Percentiles rank a stretch among this genome's conserved stretches.
phyloP scores from a whole-genome alignment of 2,113 vertebrate genomes.

The Percina caprodes region DNA sequence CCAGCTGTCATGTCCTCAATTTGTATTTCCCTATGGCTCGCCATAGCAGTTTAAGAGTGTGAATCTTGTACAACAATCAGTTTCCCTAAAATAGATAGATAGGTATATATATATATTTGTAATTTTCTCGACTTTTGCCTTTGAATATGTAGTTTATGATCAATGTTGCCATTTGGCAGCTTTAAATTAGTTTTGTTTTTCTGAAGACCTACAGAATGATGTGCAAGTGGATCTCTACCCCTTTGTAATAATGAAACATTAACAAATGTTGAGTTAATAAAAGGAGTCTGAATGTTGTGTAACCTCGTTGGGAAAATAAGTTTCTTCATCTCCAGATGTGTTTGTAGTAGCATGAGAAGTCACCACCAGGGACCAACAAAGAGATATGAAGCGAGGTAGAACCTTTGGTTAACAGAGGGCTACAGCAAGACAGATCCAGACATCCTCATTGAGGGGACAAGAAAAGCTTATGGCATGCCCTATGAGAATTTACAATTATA shows the following conservation, averaged over 20 bases:
- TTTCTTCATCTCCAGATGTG: slow-evolving; percentile 42
- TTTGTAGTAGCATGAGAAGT: slow-evolving; percentile 12
- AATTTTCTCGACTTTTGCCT: slow-evolving; percentile 77
- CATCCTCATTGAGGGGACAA: background rate
- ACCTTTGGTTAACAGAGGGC: background rate
- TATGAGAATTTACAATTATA: background rate
- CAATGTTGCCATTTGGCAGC: slow-evolving; percentile 64
- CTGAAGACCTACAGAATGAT: slow-evolving; percentile 49
- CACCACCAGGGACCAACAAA: slow-evolving; percentile 40
- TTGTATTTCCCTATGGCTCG: slow-evolving; percentile 61
- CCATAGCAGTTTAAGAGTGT: slow-evolving; percentile 59
- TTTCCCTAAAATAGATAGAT: slow-evolving; percentile 74
- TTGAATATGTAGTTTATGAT: slow-evolving; percentile 56
- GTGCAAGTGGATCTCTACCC: slow-evolving; percentile 49
- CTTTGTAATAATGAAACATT: slow-evolving; percentile 67
- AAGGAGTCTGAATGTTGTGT: slow-evolving; percentile 72
- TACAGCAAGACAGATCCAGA: background rate
- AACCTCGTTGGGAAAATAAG: slow-evolving; percentile 71
- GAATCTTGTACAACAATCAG: slow-evolving; percentile 69
- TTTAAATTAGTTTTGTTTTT: slow-evolving; percentile 46
- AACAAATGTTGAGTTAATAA: slow-evolving; percentile 61
- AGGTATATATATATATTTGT: slow-evolving; percentile 80
- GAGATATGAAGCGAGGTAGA: background rate
- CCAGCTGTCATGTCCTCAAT: slow-evolving; percentile 35
- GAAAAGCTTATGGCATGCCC: background rate